These are phyloP conservation scores for Drepana falcataria DNA, from an alignment of 2,888 invertebrate genomes.

Conservation along the genomic window DNA sequence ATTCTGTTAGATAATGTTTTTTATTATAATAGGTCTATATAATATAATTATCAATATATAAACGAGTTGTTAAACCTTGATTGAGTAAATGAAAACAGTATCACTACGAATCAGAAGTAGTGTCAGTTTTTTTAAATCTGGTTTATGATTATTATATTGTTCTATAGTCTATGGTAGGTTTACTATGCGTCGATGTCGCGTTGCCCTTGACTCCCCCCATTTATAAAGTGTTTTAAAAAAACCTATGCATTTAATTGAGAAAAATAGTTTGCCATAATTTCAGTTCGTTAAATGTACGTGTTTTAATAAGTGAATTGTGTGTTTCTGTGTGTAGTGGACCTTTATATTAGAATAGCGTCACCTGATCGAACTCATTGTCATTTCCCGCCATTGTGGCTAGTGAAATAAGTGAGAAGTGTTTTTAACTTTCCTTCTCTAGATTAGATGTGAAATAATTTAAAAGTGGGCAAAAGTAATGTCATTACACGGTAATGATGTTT, in stretches of 20 bases:
- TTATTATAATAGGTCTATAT: too few species aligned
- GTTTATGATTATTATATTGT: too few species aligned
- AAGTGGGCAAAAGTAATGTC: constrained; percentile 66
- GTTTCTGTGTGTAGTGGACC: constrained; percentile 31
- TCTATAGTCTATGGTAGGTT: constrained; percentile 42
- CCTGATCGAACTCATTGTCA: constrained; percentile 78
- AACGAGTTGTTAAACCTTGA: too few species aligned
- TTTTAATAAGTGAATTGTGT: constrained; percentile 33
- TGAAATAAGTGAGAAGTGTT: constrained; percentile 43
- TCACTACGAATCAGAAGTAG: too few species aligned
- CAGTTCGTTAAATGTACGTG: constrained; percentile 26
- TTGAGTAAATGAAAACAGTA: too few species aligned
- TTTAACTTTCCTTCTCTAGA: constrained; percentile 28
- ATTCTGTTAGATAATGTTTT: too few species aligned
- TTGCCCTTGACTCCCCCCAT: constrained; percentile 68
- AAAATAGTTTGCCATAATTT: constrained; percentile 25
- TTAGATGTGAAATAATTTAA: constrained; percentile 54
- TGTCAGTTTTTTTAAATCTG: constrained; percentile 5
- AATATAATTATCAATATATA: too few species aligned
- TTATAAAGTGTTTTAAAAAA: constrained; percentile 60
- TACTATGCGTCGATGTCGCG: constrained; percentile 59
- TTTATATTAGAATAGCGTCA: constrained; percentile 68
- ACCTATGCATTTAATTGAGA: constrained; percentile 34
- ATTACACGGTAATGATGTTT: constrained; percentile 77
- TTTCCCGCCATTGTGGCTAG: constrained; percentile 79